These are phyloP conservation scores for Pipistrellus pipistrellus DNA, from an alignment of 2,797 vertebrate species.

Conservation along the genomic window DNA sequence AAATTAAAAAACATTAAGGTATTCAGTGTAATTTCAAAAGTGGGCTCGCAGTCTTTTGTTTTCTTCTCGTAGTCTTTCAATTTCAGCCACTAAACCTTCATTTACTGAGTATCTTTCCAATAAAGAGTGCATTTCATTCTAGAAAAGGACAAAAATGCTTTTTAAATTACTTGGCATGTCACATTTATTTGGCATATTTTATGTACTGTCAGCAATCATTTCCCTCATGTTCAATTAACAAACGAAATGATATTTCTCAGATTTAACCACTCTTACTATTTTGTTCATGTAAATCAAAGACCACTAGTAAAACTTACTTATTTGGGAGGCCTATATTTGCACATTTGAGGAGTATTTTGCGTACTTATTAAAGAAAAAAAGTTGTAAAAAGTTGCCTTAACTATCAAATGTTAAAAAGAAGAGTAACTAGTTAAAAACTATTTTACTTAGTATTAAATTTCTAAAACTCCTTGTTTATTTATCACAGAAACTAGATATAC, in stretches of 20 bases:
- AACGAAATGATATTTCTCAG: background rate
- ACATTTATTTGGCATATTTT: constrained; percentile 63
- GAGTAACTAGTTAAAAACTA: background rate
- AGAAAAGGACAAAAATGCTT: constrained; percentile 65
- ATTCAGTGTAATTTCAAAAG: constrained; percentile 90
- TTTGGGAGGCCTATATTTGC: background rate
- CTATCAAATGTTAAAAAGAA: constrained; percentile 40
- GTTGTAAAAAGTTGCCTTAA: background rate
- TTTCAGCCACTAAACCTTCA: constrained; percentile 96
- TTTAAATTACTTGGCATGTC: constrained; percentile 60
- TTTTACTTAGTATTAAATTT: constrained; percentile 45
- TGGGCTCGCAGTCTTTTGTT: constrained; percentile 94
- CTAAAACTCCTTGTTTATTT: constrained; percentile 34
- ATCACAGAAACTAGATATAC: background rate
- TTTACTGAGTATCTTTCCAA: constrained; percentile 96
- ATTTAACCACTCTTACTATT: constrained; percentile 33
- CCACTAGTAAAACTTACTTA: constrained; percentile 12
- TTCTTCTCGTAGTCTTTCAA: constrained; percentile 96
- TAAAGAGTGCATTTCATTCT: constrained; percentile 97
- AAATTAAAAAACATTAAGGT: constrained; percentile 67
- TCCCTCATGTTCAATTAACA: constrained; percentile 37
- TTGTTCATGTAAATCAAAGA: constrained; percentile 61
- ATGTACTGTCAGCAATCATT: constrained; percentile 53
- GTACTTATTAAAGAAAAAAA: background rate
- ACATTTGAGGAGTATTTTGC: constrained; percentile 18